Conservation (phyloP, 2,888 invertebrate species). For the Ophonus ardosiacus region DNA sequence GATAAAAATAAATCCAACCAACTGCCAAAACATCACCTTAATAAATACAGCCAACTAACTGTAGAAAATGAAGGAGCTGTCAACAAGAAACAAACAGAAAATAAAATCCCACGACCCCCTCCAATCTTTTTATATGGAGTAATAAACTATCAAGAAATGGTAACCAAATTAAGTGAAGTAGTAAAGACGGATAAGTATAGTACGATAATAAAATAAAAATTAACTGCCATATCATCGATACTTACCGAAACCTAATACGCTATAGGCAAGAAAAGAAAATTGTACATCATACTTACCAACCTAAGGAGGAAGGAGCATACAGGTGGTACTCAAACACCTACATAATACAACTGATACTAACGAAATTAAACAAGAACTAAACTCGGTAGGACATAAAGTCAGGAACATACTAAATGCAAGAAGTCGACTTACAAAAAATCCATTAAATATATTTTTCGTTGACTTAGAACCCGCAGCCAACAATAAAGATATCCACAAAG, state of each 20-base stretch:
- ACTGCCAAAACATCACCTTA: slow-evolving; percentile 3
- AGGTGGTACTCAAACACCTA: slow-evolving; percentile 25
- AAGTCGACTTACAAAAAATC: slow-evolving; percentile 48
- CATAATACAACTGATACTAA: slow-evolving; percentile 20
- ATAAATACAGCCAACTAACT: slow-evolving; percentile 31
- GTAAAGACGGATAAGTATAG: slow-evolving; percentile 49
- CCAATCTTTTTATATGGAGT: slow-evolving; percentile 65
- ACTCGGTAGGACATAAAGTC: slow-evolving; percentile 55
- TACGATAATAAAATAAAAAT: neutral
- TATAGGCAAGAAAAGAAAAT: too few relatives aligned
- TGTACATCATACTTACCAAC: slow-evolving; percentile 16
- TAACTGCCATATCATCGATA: neutral
- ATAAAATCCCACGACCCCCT: slow-evolving; percentile 54
- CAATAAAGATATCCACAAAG: slow-evolving; percentile 61
- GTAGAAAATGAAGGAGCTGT: neutral
- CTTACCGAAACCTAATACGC: slow-evolving; percentile 1
- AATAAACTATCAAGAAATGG: slow-evolving; percentile 61
- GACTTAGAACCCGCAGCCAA: slow-evolving; percentile 52
- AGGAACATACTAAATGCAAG: slow-evolving; percentile 61
- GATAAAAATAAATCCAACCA: slow-evolving; percentile 40
- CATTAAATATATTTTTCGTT: slow-evolving; percentile 62
- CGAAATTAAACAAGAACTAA: slow-evolving; percentile 56
- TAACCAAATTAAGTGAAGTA: slow-evolving; percentile 49
- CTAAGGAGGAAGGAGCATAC: slow-evolving; percentile 1
- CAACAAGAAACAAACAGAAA: neutral